A percentile compares a stretch with the other conserved stretches of the same genome.
These are phyloP conservation scores for Halocynthia roretzi DNA, from an alignment of 23 tunicate genomes.

Conservation along the genomic window DNA sequence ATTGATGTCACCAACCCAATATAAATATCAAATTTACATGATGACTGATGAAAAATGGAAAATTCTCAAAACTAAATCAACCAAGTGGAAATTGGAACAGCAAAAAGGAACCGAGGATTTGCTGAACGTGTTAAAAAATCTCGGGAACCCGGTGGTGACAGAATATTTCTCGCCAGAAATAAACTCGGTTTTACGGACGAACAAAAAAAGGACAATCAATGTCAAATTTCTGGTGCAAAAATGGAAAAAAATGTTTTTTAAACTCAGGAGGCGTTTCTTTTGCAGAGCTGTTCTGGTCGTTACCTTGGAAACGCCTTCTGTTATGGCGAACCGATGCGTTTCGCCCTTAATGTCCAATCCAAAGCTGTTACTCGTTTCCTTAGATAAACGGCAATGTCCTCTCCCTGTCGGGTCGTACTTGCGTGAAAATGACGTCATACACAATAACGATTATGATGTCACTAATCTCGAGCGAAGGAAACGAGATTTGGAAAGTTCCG, in stretches of 20 bases:
- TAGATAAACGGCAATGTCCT: slow-evolving; percentile 11
- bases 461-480: background rate
- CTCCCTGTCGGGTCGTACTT: slow-evolving; percentile 2
- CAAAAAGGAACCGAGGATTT: background rate
- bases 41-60: background rate
- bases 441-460: background rate
- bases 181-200: background rate
- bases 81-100: background rate
- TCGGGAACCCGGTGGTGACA: background rate
- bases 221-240: background rate
- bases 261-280: background rate
- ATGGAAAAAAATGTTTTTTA: slow-evolving; percentile 8
- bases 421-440: background rate
- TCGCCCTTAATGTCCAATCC: background rate
- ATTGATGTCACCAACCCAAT: background rate
- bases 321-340: background rate
- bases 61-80: background rate
- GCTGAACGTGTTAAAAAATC: background rate
- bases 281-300: slow-evolving; percentile 10
- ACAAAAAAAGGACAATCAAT: background rate
- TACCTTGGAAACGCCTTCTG: slow-evolving; percentile 1
- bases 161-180: background rate
- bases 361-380: slow-evolving; percentile 1
- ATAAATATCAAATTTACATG: background rate
- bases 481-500: background rate